Conservation (phyloP, 2,113 vertebrate species). For the Reinhardtius hippoglossoides region DNA sequence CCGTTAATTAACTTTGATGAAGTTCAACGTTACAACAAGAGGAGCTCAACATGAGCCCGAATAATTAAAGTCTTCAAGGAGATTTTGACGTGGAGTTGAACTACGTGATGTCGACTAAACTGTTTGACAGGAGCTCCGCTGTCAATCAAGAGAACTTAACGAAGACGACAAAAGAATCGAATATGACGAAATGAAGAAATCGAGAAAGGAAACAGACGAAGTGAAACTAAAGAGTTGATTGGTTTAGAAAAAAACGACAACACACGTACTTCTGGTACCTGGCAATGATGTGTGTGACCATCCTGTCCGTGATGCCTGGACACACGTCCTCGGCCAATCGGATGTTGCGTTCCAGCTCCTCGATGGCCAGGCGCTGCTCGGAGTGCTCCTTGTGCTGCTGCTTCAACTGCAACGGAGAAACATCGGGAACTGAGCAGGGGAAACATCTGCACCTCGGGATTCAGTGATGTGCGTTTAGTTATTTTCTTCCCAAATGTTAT, state of each 20-base stretch:
- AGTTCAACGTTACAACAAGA: background rate
- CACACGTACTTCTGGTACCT: slow-evolving; percentile 77
- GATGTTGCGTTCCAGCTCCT: slow-evolving; percentile 94
- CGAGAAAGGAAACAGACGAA: no score
- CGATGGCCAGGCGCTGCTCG: slow-evolving; percentile 88
- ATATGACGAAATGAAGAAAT: no score
- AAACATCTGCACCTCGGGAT: no score
- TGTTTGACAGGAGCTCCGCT: no score
- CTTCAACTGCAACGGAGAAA: slow-evolving; percentile 84
- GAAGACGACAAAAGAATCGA: no score
- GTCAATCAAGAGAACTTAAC: no score
- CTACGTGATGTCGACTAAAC: no score
- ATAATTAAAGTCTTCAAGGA: background rate
- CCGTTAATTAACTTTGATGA: background rate
- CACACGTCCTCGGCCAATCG: slow-evolving; percentile 90
- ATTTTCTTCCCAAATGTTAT: background rate
- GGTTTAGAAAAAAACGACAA: no score
- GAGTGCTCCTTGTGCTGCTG: slow-evolving; percentile 90
- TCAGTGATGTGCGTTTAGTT: no score
- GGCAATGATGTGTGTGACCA: slow-evolving; percentile 94
- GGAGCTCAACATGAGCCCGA: no score
- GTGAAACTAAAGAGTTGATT: no score
- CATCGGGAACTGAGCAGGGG: background rate
- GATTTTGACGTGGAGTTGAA: no score
- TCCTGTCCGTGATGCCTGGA: slow-evolving; percentile 96